phyloP scores from a whole-genome alignment of 2,113 vertebrate genomes.

The Pelmatolapia mariae region DNA sequence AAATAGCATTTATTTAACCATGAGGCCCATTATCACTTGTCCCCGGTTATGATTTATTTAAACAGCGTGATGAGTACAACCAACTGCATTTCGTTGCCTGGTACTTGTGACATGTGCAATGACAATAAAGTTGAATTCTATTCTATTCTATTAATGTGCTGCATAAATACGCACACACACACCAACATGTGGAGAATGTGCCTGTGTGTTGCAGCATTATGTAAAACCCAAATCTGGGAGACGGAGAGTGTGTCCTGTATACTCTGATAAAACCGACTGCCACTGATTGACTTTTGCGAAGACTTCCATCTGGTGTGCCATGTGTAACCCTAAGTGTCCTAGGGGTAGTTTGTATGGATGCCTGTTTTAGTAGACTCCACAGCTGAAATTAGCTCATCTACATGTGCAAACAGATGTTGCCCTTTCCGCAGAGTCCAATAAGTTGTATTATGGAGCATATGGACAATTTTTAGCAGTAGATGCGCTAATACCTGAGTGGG shows the following conservation, averaged over 20 bases:
- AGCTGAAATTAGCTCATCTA: constrained; percentile 64
- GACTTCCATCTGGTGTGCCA: constrained; percentile 69
- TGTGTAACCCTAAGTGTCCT: constrained; percentile 58
- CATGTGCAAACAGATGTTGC: constrained; percentile 72
- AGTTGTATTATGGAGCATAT: constrained; percentile 56
- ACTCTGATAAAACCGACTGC: constrained; percentile 41
- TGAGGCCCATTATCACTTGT: constrained; percentile 32
- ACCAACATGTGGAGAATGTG: constrained; percentile 18
- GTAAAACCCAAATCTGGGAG: constrained; percentile 27
- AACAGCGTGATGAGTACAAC: constrained; percentile 35
- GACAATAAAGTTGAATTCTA: too few relatives aligned
- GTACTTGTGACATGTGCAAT: too few relatives aligned
- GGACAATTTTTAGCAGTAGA: constrained; percentile 8
- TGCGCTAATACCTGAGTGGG: constrained; percentile 22
- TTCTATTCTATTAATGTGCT: constrained; percentile 1
- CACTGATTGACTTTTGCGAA: constrained; percentile 59
- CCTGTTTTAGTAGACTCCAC: constrained; percentile 60
- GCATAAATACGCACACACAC: constrained; percentile 11
- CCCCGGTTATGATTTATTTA: constrained; percentile 49
- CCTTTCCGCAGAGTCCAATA: constrained; percentile 62
- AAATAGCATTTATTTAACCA: constrained; percentile 33
- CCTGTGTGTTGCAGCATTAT: constrained; percentile 25
- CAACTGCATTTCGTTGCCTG: neutral
- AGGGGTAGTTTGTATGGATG: constrained; percentile 62
- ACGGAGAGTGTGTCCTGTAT: constrained; percentile 38